Evolutionary conservation across 2,113 vertebrate genomes (phyloP), one percentile per base, ranked within the genome.

Genomic region (Vicugna pacos): DNA sequence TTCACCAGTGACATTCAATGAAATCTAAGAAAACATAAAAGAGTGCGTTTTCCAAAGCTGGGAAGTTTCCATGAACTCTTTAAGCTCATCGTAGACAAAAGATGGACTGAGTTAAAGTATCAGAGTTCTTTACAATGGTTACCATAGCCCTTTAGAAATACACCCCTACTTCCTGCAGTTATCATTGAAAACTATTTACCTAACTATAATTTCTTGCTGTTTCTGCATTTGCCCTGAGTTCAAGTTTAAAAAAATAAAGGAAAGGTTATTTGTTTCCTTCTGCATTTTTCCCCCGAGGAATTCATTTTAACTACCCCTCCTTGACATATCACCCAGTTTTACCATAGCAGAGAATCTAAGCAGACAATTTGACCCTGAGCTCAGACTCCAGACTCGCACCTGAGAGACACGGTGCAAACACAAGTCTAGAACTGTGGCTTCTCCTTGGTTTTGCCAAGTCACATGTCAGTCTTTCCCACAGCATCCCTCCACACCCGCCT

Each of bases 11-110:
- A 73, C 85, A 93, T 64, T 76, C 64, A 70, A 35, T 38, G 75
- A 80, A 30, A 15, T 46, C 6, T 4, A 95, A 97, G 81, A 94
- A 97, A 96, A 95, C 14, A 38, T 77, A 60, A 97, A 97, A 26
- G 95, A 69, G 87, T 1, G 5, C 46, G 76, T 56, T 70, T 46
- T 94, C 72, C 80, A 89, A 93, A 89, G 89, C 20, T 86, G 64
- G 89, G 35, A 94, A 83, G 92, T 85, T 90, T 86, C 70, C 83
- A 84, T 24, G 58, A 46, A 89, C 93, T 90, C 76, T 88, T 88
- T 75, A 89, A 89, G 85, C 83, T 95, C 46, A 17, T 58, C 56
- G 38, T 80, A 38, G 56, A 88, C 80, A 64, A 97, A 62, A 54
- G 56, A 24, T 11, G 32, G 69, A 58, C 65, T 38, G 16, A 84